Evolutionary conservation across 1,140 invertebrate genomes (phyloP), one percentile per base, ranked within the genome.

Genomic region (Pristionchus pacificus): DNA sequence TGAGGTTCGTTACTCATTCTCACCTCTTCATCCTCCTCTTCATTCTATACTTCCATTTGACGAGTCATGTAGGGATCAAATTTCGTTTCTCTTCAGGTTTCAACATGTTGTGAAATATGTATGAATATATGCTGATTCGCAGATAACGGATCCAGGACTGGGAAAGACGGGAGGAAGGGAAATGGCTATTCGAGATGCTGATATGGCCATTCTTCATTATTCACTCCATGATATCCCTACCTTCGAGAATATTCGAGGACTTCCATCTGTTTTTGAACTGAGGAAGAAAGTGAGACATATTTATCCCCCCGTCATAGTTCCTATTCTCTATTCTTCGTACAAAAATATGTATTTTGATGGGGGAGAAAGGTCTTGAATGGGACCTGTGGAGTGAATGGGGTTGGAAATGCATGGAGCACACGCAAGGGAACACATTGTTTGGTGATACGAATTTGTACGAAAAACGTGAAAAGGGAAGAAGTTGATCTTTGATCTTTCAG

Each of bases 171-270:
- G 69, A 30, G 61, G 61, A 19, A 38, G 69, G 6, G 69, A 71
- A 29, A 71, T 71, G 69, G 69, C 69, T 29, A 61, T 71, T 14
- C 32, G 30, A 3, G 28, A 28, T 59, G 69, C 69, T 31, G 69
- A 71, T 30, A 57, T 59, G 14, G 69, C 69, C n/a, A 62, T 71
- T 58, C 63, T 71, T 25, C 55, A 63, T 30, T 71, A 71, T 30
- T 71, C 69, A 0, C 29, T 63, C 0, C 29, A 32, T 10, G 30
- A 28, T 13, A 27, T 31, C 6, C 29, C 24, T n/a, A 19, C 62
- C 10, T 31, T 65, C 6, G 14, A 65, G 13, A 28, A 65, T 19
- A 19, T 65, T 28, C 30, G 27, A 30, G 14, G 13, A 19, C 29
- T 65, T 28, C 30, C 30, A 32, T 28, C 30, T 14, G 62, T 32